Evolutionary conservation across 2,888 invertebrate species (phyloP).

Genomic region (Doris montereyensis): DNA sequence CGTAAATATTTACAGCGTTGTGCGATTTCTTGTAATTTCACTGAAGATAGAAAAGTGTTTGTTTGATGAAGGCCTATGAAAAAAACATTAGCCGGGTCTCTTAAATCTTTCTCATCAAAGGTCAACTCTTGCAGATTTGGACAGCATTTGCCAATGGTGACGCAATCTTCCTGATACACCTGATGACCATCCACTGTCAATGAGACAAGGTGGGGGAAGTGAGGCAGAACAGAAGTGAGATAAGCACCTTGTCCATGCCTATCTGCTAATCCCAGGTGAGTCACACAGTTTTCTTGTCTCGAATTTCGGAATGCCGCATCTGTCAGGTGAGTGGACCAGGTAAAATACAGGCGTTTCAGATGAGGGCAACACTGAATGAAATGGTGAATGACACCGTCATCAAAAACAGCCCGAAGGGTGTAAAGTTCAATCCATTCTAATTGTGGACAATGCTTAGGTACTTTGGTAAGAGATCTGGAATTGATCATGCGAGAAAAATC

Average conservation of each 20-base stretch:
- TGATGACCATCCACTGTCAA: conserved; percentile 33
- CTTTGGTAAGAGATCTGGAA: conserved; percentile 24
- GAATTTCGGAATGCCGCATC: conserved; percentile 23
- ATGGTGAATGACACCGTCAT: conserved; percentile 36
- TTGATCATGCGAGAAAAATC: conserved; percentile 11
- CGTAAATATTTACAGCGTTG: conserved; percentile 31
- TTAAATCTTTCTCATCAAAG: conserved; percentile 13
- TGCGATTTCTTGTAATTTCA: conserved; percentile 35
- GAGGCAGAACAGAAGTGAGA: conserved; percentile 34
- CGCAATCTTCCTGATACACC: conserved; percentile 31
- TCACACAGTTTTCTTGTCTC: conserved; percentile 11
- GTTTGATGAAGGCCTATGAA: conserved; percentile 16
- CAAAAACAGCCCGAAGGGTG: conserved; percentile 35
- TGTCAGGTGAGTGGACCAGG: conserved; percentile 36
- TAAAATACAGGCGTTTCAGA: conserved; percentile 24
- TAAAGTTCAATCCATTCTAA: conserved; percentile 33
- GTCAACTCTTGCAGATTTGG: conserved; percentile 35
- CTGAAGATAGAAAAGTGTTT: conserved; percentile 28
- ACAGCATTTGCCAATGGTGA: conserved; percentile 34
- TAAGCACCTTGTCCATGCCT: conserved; percentile 35
- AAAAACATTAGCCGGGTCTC: conserved; percentile 22
- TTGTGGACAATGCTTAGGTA: conserved; percentile 31
- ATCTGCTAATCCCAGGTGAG: conserved; percentile 29
- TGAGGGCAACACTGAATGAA: conserved; percentile 33
- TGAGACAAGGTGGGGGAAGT: conserved; percentile 30